Conservation (phyloP, 2,797 vertebrate species). For the Australoheros facetus region DNA sequence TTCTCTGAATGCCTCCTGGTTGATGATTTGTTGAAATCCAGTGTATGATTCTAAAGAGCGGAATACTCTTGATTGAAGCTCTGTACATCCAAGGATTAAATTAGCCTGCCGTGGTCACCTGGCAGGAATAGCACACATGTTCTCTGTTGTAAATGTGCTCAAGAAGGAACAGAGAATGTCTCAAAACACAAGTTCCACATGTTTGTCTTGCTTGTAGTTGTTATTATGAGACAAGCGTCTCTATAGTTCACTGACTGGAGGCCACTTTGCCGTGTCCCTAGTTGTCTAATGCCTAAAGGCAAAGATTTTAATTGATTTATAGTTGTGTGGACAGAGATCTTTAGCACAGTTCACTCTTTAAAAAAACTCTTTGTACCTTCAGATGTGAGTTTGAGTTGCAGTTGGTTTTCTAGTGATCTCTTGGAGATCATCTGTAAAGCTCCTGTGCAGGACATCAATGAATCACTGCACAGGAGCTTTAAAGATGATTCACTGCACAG, state of each 20-base stretch:
- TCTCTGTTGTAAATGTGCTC: conserved; percentile 6
- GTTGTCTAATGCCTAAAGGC: conserved; percentile 18
- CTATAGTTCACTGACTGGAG: conserved; percentile 19
- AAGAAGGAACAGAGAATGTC: conserved; percentile 11
- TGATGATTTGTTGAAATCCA: conserved; percentile 3
- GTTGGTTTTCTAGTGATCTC: conserved; percentile 12
- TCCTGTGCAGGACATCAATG: neutral
- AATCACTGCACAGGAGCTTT: too few relatives aligned
- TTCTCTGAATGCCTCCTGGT: conserved; percentile 12
- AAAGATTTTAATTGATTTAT: conserved; percentile 31
- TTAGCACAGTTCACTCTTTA: conserved; percentile 19
- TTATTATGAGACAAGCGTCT: conserved; percentile 20
- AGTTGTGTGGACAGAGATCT: conserved; percentile 14
- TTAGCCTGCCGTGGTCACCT: conserved; percentile 7
- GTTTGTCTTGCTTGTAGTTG: conserved; percentile 32
- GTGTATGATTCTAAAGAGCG: neutral
- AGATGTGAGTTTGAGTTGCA: neutral
- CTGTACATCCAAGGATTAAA: neutral
- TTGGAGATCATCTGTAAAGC: conserved; percentile 33
- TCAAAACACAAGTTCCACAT: conserved; percentile 25
- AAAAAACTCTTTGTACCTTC: neutral
- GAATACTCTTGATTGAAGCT: conserved; percentile 8
- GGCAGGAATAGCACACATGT: conserved; percentile 29
- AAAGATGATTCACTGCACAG: too few relatives aligned
- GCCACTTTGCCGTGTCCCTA: conserved; percentile 13